These are phyloP conservation scores for Drosophila navojoa DNA, from an alignment of 1,140 invertebrate species.

Conservation along the genomic window DNA sequence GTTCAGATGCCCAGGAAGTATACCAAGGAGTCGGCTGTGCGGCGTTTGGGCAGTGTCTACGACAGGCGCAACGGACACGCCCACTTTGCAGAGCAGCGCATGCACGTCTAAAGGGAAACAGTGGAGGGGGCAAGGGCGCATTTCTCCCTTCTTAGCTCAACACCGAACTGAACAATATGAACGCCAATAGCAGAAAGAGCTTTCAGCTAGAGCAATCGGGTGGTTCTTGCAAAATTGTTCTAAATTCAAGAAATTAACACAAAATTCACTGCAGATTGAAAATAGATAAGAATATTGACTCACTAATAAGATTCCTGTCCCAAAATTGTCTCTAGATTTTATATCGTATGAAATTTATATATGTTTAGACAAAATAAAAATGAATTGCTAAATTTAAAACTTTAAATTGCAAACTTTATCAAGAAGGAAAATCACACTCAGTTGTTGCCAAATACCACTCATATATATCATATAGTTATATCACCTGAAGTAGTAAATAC, in stretches of 20 bases:
- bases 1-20: conserved; percentile 33
- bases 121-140: too few species aligned
- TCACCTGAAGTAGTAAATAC: too few species aligned
- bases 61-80: not conserved
- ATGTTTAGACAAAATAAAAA: too few species aligned
- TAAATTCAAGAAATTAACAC: not conserved
- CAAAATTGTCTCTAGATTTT: not conserved
- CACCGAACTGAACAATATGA: too few species aligned
- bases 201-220: not conserved
- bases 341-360: not conserved
- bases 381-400: too few species aligned
- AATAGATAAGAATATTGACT: not conserved
- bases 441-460: too few species aligned
- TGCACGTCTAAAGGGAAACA: not conserved
- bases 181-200: not conserved
- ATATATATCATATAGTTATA: too few species aligned
- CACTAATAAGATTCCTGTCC: not conserved
- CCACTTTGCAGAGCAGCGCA: conserved; percentile 2
- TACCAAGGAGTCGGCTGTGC: conserved; percentile 46
- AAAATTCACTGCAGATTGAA: conserved; percentile 2
- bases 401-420: too few species aligned
- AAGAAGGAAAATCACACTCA: too few species aligned
- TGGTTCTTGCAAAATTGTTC: not conserved
- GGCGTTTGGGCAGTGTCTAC: conserved; percentile 22
- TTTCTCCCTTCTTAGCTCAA: too few species aligned